Evolutionary conservation across 2,888 invertebrate species (phyloP), one percentile per base, ranked within the genome.

Genomic region (Plagodis pulveraria): DNA sequence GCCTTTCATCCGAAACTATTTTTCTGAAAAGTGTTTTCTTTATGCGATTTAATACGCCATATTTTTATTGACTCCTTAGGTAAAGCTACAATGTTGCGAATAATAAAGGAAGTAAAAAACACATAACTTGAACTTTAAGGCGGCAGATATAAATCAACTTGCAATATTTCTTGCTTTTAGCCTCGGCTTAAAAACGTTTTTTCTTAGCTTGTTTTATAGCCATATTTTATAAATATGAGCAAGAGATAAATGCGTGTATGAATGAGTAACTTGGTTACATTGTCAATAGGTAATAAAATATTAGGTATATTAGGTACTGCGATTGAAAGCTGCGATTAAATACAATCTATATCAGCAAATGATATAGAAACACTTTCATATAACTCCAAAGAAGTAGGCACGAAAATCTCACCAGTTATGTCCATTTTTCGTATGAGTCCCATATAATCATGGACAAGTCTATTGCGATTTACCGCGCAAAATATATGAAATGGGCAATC

Each of bases 11-110:
- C 84, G 68, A 77, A 83, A 91, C 87, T 87, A 91, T 90, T 84
- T 83, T 91, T 88, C 89, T 88, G 87, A 90, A 91, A 91, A 91
- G 78, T 89, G 89, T 91, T 90, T 91, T 90, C 91, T 91, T 90
- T 91, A 86, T 87, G 81, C 86, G 80, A 87, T 91, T 90, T 90
- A 83, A 84, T 90, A 87, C 84, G 86, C 85, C 81, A 87, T 90
- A 86, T 89, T 88, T 89, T 89, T 81, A 84, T 87, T 88, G 87
- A 89, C 86, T 88, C 64, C 62, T 67, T 81, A 79, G 71, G 78
- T 80, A 73, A 88, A 44, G 53, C 38, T 64, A 69, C 91, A 91
- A 86, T 79, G 91, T 91, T 89, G 91, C 87, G 69, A 81, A 86
- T 84, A 84, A 85, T 83, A 85, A 83, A 83, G 70, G 76, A 77